Evolutionary conservation across 2,797 vertebrate species (phyloP).

Genomic region (Numenius phaeopus): DNA sequence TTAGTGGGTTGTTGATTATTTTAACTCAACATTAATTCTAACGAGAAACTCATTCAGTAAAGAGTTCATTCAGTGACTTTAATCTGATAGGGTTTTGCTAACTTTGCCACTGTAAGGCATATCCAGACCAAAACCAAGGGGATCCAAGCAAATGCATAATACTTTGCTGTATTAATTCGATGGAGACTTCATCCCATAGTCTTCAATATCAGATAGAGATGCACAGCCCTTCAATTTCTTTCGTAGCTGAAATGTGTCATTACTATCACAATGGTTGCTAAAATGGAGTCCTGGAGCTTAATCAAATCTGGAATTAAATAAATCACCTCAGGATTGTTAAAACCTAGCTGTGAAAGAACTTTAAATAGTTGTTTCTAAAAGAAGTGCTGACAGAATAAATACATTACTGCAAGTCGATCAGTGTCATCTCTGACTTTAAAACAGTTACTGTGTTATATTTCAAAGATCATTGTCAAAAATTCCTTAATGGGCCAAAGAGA

Average conservation of each 20-base stretch:
- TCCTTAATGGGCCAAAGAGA: background rate
- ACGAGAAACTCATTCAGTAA: background rate
- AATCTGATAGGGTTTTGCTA: background rate
- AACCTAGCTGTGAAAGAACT: background rate
- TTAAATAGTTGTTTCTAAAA: slow-evolving; percentile 20
- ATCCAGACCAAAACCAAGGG: background rate
- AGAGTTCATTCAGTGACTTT: background rate
- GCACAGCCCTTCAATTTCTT: background rate
- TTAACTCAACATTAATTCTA: background rate
- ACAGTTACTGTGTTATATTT: background rate
- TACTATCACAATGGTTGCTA: background rate
- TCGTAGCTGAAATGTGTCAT: background rate
- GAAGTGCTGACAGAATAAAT: slow-evolving; percentile 3
- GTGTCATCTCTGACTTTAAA: background rate
- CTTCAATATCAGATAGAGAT: background rate
- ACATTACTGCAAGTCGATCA: background rate
- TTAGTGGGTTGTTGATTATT: background rate
- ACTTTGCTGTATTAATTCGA: background rate
- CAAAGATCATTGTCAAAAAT: background rate
- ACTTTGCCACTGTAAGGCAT: background rate
- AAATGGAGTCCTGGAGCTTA: background rate
- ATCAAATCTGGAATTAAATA: slow-evolving; percentile 26
- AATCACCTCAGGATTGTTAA: slow-evolving; percentile 6
- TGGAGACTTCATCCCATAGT: background rate
- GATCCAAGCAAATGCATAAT: background rate